phyloP scores from a whole-genome alignment of 2,888 invertebrate species.

The Caenorhabditis japonica region DNA sequence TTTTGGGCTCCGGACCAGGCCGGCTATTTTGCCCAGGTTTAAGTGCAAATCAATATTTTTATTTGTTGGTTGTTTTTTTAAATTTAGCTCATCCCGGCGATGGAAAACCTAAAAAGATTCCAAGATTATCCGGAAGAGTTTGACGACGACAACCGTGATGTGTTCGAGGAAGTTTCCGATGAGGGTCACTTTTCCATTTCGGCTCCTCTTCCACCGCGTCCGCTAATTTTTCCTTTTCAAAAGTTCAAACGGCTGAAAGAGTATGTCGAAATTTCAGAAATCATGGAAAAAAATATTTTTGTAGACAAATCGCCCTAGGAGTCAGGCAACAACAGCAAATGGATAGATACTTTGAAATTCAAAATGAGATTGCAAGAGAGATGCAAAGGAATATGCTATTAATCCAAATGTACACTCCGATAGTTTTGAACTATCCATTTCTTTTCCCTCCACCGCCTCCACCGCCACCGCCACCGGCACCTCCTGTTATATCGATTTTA shows the following conservation, averaged over 20 bases:
- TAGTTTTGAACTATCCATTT: background rate
- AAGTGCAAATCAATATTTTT: too few relatives aligned
- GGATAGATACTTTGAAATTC: too few relatives aligned
- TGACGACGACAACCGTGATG: background rate
- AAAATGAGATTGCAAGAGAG: too few relatives aligned
- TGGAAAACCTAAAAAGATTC: conserved; percentile 1
- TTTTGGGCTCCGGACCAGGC: too few relatives aligned
- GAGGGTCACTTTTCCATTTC: conserved; percentile 10
- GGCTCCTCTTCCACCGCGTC: conserved; percentile 14
- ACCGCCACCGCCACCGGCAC: too few relatives aligned
- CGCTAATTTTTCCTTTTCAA: conserved; percentile 21
- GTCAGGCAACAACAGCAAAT: too few relatives aligned
- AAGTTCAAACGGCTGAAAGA: background rate
- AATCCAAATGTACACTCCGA: background rate
- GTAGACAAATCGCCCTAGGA: too few relatives aligned
- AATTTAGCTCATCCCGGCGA: conserved; percentile 7
- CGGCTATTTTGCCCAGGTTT: too few relatives aligned
- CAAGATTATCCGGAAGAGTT: background rate
- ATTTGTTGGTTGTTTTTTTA: too few relatives aligned
- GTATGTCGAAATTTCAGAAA: too few relatives aligned
- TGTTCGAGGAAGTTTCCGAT: conserved; percentile 6
- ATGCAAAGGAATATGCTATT: background rate
- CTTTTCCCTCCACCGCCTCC: background rate
- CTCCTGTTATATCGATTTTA: too few relatives aligned
- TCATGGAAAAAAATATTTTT: too few relatives aligned